Percentiles rank a stretch among this genome's conserved stretches.
Evolutionary conservation across 1,140 invertebrate genomes (phyloP).

Genomic region (Drosophila gunungcola): DNA sequence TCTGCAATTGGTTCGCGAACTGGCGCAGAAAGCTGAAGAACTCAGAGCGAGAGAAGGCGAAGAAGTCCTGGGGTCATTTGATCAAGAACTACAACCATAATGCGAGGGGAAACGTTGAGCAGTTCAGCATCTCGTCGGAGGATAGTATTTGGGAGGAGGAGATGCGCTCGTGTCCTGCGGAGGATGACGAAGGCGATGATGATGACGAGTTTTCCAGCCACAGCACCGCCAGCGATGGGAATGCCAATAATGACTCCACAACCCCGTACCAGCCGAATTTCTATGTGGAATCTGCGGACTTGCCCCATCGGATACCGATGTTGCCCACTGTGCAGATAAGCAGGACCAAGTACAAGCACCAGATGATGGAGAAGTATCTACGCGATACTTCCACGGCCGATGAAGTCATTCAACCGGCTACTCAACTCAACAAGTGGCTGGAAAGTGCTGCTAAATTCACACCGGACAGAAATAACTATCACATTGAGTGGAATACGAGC

Average conservation of each 20-base stretch:
- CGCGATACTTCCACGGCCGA: conserved; percentile 57
- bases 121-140: conserved; percentile 90
- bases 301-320: conserved; percentile 45
- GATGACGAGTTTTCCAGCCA: conserved; percentile 72
- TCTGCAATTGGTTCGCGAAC: conserved; percentile 92
- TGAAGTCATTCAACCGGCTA: conserved; percentile 9
- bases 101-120: conserved; percentile 90
- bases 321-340: conserved; percentile 32
- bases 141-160: conserved; percentile 90
- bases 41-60: conserved; percentile 87
- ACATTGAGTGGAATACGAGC: conserved; percentile 87
- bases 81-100: conserved; percentile 90
- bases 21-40: conserved; percentile 91
- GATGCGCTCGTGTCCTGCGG: conserved; percentile 40
- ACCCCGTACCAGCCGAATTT: conserved; percentile 60
- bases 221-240: conserved; percentile 71
- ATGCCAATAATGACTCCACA: conserved; percentile 52
- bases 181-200: conserved; percentile 62
- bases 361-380: conserved; percentile 87
- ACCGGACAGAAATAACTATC: conserved; percentile 88
- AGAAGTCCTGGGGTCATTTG: conserved; percentile 89
- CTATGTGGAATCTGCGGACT: conserved; percentile 46
- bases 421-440: conserved; percentile 88
- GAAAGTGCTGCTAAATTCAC: conserved; percentile 89
- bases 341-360: conserved; percentile 86